Percentiles rank a stretch among this genome's conserved stretches.
These are phyloP conservation scores for Uria lomvia DNA, from an alignment of 2,113 vertebrate genomes.

Conservation along the genomic window DNA sequence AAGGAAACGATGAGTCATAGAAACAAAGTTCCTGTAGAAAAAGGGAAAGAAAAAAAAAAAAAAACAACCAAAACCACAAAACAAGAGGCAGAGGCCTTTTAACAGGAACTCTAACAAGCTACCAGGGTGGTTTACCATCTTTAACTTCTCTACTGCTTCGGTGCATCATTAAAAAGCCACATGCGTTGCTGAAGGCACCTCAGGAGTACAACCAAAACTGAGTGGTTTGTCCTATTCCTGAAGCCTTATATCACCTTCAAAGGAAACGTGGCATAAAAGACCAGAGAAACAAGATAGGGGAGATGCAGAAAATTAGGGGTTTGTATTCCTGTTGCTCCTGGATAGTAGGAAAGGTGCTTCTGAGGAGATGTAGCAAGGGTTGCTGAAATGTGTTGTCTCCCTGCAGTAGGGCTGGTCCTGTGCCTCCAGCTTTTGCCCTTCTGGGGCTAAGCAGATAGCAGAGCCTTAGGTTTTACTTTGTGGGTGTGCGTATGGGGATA, in stretches of 20 bases:
- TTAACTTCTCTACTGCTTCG: not conserved
- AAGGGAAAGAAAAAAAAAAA: not conserved
- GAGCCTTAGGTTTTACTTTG: not conserved
- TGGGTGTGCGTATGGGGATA: not conserved
- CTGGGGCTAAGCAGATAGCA: not conserved
- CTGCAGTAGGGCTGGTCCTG: not conserved
- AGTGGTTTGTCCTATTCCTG: not conserved
- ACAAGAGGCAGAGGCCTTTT: not conserved
- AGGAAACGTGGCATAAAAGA: fast-evolving
- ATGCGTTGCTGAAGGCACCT: not conserved
- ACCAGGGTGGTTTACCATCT: not conserved
- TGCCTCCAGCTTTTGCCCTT: not conserved
- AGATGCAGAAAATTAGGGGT: not conserved
- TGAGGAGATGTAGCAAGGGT: not conserved
- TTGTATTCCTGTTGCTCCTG: not conserved
- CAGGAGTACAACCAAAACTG: not conserved
- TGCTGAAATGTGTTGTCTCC: not conserved
- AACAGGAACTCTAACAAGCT: not conserved
- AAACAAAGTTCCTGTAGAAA: not conserved
- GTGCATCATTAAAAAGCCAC: not conserved
- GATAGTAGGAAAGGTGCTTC: not conserved
- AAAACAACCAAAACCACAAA: not conserved
- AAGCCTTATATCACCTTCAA: not conserved
- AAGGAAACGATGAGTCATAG: not conserved
- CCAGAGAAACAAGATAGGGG: not conserved